A percentile compares a stretch with the other conserved stretches of the same genome.
These are phyloP conservation scores for Momotus momota DNA, from an alignment of 2,797 vertebrate species.

Conservation along the genomic window DNA sequence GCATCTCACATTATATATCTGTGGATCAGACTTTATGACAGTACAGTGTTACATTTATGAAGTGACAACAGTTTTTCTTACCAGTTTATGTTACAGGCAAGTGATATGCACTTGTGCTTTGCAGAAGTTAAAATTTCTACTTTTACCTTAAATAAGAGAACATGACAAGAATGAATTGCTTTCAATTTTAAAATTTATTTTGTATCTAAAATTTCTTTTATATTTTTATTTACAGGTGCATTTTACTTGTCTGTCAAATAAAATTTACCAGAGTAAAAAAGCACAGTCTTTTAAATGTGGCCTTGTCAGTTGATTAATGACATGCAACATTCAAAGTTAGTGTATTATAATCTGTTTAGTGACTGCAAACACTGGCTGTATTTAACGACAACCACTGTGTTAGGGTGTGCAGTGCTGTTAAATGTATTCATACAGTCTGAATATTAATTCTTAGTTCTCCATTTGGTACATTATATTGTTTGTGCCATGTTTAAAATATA, in stretches of 20 bases:
- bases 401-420: not conserved
- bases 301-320: not conserved
- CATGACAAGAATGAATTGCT: not conserved
- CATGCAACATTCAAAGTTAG: not conserved
- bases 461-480: not conserved
- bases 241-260: not conserved
- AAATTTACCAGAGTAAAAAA: not conserved
- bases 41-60: not conserved
- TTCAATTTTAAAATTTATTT: not conserved
- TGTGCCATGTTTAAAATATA: not conserved
- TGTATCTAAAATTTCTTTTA: not conserved
- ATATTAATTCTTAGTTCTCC: not conserved
- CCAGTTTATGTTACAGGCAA: not conserved
- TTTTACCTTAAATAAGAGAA: not conserved
- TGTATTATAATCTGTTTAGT: not conserved
- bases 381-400: not conserved
- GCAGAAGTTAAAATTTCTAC: not conserved
- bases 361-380: not conserved
- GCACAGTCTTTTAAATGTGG: not conserved
- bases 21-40: not conserved
- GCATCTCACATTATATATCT: not conserved
- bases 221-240: not conserved
- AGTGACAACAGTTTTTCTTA: not conserved
- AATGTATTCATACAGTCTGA: not conserved
- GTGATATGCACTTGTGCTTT: not conserved